Evolutionary conservation across 2,797 vertebrate genomes (phyloP), one percentile per base, ranked within the genome.

Genomic region (Pteronotus mesoamericanus): DNA sequence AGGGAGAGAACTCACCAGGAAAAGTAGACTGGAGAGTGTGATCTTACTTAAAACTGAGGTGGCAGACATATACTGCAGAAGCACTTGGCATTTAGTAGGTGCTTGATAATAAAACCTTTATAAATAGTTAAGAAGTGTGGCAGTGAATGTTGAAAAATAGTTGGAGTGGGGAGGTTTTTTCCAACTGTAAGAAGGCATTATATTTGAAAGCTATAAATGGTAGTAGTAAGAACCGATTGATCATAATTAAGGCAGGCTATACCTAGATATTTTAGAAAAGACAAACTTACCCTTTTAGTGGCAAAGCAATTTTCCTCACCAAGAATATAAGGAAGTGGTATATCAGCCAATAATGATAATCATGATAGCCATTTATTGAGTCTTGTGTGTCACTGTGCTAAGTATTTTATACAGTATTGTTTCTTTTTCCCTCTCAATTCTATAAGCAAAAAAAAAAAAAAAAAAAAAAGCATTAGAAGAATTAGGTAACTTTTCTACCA

Each of bases 231-330:
- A 96, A 66, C 14, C 51, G 82, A 44, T 64, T 94, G 61, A 66
- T 82, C 42, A 71, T 48, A 85, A 57, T 86, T 34, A 96, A 96
- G 68, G 61, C 34, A 87, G 39, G 72, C 7, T 68, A 6, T 48
- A 34, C 57, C 16, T 59, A 74, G 48, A 89, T 42, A 61, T 94
- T 90, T 92, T 42, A 94, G 78, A 83, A 91, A 93, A 94, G 29
- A 42, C 68, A 66, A 42, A 80, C 88, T 74, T 89, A 89, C 9
- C 14, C 2, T 34, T 95, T 91, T 51, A 87, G 75, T 94, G 86
- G 7, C 55, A 66, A 91, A 83, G 32, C 74, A 94, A 68, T 64
- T 94, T 93, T 83, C 64, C 79, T 94, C 37, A 51, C 37, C 12
- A 82, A 89, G 68, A 90, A 94, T 71, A 80, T 8, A 53, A 78